Evolutionary conservation across 2,113 vertebrate species (phyloP), one percentile per base, ranked within the genome.

Genomic region (Parotia lawesii): DNA sequence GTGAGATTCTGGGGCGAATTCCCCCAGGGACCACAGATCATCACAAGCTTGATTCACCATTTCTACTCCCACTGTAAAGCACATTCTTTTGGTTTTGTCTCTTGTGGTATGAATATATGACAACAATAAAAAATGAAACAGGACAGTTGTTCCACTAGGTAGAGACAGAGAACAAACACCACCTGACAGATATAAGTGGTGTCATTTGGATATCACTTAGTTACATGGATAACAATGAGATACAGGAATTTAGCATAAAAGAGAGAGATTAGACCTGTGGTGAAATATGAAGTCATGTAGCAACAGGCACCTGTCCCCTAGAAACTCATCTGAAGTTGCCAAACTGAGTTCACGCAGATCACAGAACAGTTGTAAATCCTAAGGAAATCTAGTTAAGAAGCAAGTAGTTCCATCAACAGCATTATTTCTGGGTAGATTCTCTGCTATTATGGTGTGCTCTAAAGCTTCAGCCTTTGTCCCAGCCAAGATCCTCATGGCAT

Each of bases 101-200:
- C 51, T 88, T 88, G 67, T 94, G 37, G 21, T 85, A 56, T 58
- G 80, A 96, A 70, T 71, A 66, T 44, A 64, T 44, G 51, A 67
- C 58, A 95, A 85, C 35, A 64, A 53, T 64, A 69, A 85, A 84
- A 87, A 90, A 87, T 71, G 89, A 72, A 87, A 61, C 53, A 83
- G 58, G 82, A 73, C 72, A 93, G 51, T 92, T 80, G 51, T 74
- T 86, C 51, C 85, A 82, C 45, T 42, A 61, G 31, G 62, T 72
- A 95, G 56, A 74, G 76, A 75, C 87, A 80, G 44, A 86, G 83
- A 91, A 94, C 35, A 76, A 82, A 66, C 75, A 94, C 51, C 86
- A 95, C 77, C 90, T 93, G 72, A 93, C 93, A 95, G 94, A 94
- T 95, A 89, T 93, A 88, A 62, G 56, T 28, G 81, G 44, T 78